Evolutionary conservation across 2,888 invertebrate genomes (phyloP).

Genomic region (Volucella zonaria): DNA sequence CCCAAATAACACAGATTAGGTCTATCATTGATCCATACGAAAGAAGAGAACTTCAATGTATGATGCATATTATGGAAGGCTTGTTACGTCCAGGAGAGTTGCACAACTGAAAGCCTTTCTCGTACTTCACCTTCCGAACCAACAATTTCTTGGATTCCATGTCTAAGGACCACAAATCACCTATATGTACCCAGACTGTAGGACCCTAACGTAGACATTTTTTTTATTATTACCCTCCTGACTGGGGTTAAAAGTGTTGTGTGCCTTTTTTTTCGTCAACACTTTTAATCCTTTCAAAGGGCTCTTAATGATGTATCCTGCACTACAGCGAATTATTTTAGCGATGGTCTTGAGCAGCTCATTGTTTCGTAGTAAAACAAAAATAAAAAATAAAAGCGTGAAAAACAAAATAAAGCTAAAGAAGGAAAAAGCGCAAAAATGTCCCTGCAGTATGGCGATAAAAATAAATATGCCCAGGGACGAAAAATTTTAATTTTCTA

Average conservation of each 20-base stretch:
- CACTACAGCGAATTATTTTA: conserved; percentile 33
- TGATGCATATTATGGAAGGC: too few species aligned
- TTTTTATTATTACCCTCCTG: conserved; percentile 23
- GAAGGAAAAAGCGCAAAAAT: conserved; percentile 41
- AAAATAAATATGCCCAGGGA: conserved; percentile 60
- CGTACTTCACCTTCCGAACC: too few species aligned
- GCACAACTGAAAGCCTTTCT: too few species aligned
- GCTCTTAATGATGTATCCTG: conserved; percentile 31
- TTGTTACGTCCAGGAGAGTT: too few species aligned
- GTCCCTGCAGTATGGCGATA: conserved; percentile 67
- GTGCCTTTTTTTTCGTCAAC: conserved; percentile 29
- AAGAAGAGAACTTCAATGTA: too few species aligned
- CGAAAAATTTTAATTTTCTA: conserved; percentile 64
- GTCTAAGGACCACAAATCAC: too few species aligned
- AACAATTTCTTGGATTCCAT: too few species aligned
- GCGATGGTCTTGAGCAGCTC: conserved; percentile 44
- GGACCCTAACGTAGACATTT: too few species aligned
- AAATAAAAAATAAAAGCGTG: conserved; percentile 16
- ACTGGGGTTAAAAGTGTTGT: conserved; percentile 35
- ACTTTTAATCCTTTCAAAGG: conserved; percentile 41
- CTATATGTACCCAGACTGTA: too few species aligned
- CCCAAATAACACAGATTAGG: too few species aligned
- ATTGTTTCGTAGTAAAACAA: conserved; percentile 40
- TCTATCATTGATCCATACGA: too few species aligned
- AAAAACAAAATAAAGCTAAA: conserved; percentile 37